These are phyloP conservation scores for Triplophysa bombifrons DNA, from an alignment of 2,797 vertebrate genomes.

Conservation along the genomic window DNA sequence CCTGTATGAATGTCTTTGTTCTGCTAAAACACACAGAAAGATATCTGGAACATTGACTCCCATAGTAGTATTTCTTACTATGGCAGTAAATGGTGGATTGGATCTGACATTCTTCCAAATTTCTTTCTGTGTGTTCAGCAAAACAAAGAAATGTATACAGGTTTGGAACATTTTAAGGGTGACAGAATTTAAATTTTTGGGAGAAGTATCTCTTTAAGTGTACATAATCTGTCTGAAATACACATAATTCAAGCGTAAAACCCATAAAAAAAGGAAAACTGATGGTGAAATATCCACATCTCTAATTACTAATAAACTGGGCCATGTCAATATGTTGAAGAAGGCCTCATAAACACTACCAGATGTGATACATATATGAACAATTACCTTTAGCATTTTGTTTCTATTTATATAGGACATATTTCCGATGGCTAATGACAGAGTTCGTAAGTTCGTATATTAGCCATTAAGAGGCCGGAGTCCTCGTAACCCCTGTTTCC, in stretches of 20 bases:
- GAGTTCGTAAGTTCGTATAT: constrained; percentile 96
- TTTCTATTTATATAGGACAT: constrained; percentile 89
- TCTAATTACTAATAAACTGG: constrained; percentile 29
- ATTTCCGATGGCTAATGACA: constrained; percentile 85
- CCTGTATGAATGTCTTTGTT: too few species aligned
- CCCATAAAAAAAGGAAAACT: too few species aligned
- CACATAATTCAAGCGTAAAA: neutral
- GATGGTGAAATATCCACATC: constrained; percentile 37
- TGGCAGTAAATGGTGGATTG: too few species aligned
- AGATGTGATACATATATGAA: constrained; percentile 81
- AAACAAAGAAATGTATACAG: too few species aligned
- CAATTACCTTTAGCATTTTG: constrained; percentile 68
- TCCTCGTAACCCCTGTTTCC: constrained; percentile 87
- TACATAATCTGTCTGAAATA: neutral
- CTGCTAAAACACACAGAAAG: too few species aligned
- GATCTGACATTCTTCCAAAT: too few species aligned
- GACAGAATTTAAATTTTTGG: too few species aligned
- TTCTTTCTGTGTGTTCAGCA: too few species aligned
- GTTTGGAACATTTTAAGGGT: too few species aligned
- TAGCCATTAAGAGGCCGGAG: constrained; percentile 75
- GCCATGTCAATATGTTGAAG: constrained; percentile 12
- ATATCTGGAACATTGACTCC: too few species aligned
- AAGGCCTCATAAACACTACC: constrained; percentile 75
- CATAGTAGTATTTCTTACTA: too few species aligned
- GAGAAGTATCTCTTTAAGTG: too few species aligned